Base-by-base conservation (phyloP, 2,113 vertebrate genomes). In the Aramus guarauna region DNA sequence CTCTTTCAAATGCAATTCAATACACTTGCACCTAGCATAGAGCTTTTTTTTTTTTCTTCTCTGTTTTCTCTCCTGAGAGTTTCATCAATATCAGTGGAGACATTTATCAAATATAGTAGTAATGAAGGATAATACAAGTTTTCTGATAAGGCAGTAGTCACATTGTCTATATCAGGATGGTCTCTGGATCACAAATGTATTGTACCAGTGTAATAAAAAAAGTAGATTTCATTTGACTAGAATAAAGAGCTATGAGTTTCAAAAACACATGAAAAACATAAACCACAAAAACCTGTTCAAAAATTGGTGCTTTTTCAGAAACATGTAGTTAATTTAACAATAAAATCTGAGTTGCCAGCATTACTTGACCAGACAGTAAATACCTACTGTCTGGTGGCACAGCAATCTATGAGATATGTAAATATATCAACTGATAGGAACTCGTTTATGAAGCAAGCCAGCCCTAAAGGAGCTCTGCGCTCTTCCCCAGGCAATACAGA, bases 361-460 rank as follows among this genome's bases (percentile, higher is more conserved):
- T 36, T 74, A 84, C 47, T 50, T 62, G 19, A 32, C 27, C 39
- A 88, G 26, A 41, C 24, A 47, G 15, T 24, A 59, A 67, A 19
- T 24, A 66, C 26, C 15, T 56, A n/a, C 5, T n/a, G 18, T 37
- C 53, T 10, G 3, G 0, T 5, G 29, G 67, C 32, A 39, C 0
- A 0, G 63, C 23, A 68, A 43, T 43, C 39, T 52, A 13, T n/a
- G 71, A 58, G 23, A 15, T 36, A 41, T 6, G 15, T 36, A 84
- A 59, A 32, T n/a, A 7, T 14, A 34, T 43, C 43, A 67, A 48
- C 6, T 16, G 15, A 9, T 47, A 32, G 17, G 56, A 82, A 84
- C 16, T 23, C 3, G 3, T 15, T 55, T 53, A 15, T 26, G 30
- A 88, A 63, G 72, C 1, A 1, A 72, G 19, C 6, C 14, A 58